phyloP scores from a whole-genome alignment of 2,113 vertebrate species.

The Indicator maculatus region DNA sequence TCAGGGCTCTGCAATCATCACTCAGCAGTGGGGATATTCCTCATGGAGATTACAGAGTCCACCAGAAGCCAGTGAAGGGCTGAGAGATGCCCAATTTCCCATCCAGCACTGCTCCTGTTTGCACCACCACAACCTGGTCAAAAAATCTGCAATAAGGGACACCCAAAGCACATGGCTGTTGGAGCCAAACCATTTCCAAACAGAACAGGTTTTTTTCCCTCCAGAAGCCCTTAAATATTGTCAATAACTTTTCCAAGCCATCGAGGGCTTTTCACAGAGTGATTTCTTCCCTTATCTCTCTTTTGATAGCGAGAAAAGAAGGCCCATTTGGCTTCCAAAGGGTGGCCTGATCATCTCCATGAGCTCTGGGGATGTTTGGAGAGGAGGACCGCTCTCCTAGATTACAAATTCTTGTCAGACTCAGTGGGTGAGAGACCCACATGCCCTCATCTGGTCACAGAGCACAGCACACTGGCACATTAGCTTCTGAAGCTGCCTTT shows the following conservation, averaged over 20 bases:
- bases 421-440: slow-evolving; percentile 44
- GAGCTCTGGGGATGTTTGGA: background rate
- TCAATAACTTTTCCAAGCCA: background rate
- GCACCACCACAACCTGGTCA: background rate
- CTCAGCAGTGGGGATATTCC: background rate
- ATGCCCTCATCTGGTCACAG: slow-evolving; percentile 57
- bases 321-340: background rate
- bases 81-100: background rate
- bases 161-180: rapidly evolving
- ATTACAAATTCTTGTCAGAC: slow-evolving; percentile 62
- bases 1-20: background rate
- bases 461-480: slow-evolving; percentile 59
- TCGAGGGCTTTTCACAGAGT: background rate
- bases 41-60: background rate
- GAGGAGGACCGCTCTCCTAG: slow-evolving; percentile 19
- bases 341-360: background rate
- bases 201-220: background rate
- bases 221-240: background rate
- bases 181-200: background rate
- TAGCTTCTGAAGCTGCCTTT: slow-evolving; percentile 68
- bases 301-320: background rate
- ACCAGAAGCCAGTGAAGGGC: background rate
- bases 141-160: background rate
- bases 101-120: background rate
- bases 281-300: background rate